Conservation (phyloP, 2,888 invertebrate species). For the Apodemia mormo region DNA sequence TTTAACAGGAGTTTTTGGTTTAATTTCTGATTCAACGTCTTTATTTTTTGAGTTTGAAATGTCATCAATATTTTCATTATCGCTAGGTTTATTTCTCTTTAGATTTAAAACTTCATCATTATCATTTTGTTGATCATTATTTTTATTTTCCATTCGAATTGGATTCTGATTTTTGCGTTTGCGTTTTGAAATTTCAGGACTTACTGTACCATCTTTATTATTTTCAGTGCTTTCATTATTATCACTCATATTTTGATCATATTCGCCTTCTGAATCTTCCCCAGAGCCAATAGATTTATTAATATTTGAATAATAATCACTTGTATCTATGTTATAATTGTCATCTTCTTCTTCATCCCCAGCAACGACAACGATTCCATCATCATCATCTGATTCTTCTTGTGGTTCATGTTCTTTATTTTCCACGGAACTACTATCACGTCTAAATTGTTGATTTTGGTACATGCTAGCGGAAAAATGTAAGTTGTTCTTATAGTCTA, state of each 20-base stretch:
- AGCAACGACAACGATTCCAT: constrained; percentile 89
- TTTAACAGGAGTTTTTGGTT: constrained; percentile 54
- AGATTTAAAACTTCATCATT: constrained; percentile 60
- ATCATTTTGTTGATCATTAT: constrained; percentile 46
- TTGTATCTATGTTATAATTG: constrained; percentile 77
- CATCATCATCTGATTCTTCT: constrained; percentile 86
- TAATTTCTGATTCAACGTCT: constrained; percentile 53
- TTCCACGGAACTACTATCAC: constrained; percentile 68
- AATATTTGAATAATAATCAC: constrained; percentile 67
- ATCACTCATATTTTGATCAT: constrained; percentile 70
- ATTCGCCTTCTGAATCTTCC: constrained; percentile 72
- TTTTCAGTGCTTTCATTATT: constrained; percentile 60
- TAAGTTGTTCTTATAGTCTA: constrained; percentile 76
- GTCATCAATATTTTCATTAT: constrained; percentile 39
- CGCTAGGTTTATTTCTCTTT: constrained; percentile 65
- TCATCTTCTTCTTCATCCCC: constrained; percentile 90
- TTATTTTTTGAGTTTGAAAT: constrained; percentile 38
- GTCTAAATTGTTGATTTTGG: constrained; percentile 62
- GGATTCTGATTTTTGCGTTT: constrained; percentile 95
- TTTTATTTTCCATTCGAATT: constrained; percentile 82
- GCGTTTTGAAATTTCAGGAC: constrained; percentile 85
- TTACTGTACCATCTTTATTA: constrained; percentile 75
- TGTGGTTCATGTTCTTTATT: constrained; percentile 83
- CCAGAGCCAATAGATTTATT: constrained; percentile 67
- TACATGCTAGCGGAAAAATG: constrained; percentile 59